Conservation (phyloP, 2,888 invertebrate species). For the Cylindroiulus punctatus region DNA sequence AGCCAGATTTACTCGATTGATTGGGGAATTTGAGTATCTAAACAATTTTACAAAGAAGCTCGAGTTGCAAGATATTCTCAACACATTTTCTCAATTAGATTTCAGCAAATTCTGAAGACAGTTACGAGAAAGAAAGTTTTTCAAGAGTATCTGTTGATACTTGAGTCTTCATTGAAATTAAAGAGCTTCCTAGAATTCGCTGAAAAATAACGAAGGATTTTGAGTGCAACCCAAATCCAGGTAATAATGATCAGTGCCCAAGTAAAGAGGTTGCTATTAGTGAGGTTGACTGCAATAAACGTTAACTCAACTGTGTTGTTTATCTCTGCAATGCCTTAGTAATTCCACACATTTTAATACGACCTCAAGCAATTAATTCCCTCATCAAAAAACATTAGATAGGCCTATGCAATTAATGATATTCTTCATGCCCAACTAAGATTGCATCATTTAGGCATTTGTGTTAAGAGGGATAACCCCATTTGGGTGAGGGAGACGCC, state of each 20-base stretch:
- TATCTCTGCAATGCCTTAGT: neutral
- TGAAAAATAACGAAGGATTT: neutral
- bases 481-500: neutral
- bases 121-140: too few species aligned
- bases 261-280: neutral
- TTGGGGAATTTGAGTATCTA: too few species aligned
- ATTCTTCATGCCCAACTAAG: conserved; percentile 28
- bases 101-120: too few species aligned
- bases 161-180: too few species aligned
- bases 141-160: too few species aligned
- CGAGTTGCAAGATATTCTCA: too few species aligned
- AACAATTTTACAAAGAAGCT: too few species aligned
- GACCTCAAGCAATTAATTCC: conserved; percentile 30
- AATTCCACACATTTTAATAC: neutral
- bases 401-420: neutral
- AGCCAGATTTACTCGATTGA: too few species aligned
- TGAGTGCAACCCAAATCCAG: neutral
- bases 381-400: conserved; percentile 14
- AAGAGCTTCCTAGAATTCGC: too few species aligned
- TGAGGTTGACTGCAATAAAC: neutral
- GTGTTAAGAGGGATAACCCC: neutral
- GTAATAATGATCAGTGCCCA: neutral
- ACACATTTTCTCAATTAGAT: too few species aligned
- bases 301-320: neutral
- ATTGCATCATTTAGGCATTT: conserved; percentile 38